A percentile compares a stretch with the other conserved stretches of the same genome.
These are phyloP conservation scores for Notothenia coriiceps DNA, from an alignment of 2,113 vertebrate species.

Conservation along the genomic window DNA sequence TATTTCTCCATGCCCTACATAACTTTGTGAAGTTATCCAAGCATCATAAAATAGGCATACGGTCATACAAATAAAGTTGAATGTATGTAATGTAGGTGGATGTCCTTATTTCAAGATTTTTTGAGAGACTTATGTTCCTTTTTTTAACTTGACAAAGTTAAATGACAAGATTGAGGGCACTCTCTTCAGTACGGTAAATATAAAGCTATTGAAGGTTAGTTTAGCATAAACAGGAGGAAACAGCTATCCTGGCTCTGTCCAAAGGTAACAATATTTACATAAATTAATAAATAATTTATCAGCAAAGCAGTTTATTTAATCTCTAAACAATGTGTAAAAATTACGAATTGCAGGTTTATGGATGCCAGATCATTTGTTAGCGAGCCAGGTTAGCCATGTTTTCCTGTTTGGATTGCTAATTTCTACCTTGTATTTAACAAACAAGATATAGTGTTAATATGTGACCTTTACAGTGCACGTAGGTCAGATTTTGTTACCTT, in stretches of 20 bases:
- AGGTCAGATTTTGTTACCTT: not conserved
- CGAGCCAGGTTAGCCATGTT: not conserved
- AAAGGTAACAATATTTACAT: too few relatives aligned
- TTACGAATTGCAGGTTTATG: not conserved
- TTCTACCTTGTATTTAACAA: not conserved
- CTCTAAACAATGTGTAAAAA: not conserved
- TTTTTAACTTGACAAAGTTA: too few relatives aligned
- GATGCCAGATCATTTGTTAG: not conserved
- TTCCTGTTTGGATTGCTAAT: not conserved
- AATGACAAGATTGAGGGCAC: not conserved
- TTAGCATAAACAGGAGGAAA: not conserved
- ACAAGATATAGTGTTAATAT: not conserved
- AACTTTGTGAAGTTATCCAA: slow-evolving; percentile 24
- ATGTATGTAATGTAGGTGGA: not conserved
- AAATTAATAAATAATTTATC: too few relatives aligned
- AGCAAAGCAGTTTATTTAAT: too few relatives aligned
- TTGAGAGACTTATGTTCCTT: too few relatives aligned
- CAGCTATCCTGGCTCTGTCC: not conserved
- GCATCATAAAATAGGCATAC: not conserved
- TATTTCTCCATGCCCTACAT: slow-evolving; percentile 25
- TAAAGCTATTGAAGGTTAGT: not conserved
- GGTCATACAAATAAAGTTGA: not conserved
- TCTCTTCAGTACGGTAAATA: not conserved
- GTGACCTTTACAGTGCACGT: not conserved
- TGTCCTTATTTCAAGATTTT: not conserved